Conservation (phyloP, 1,140 invertebrate genomes). For the Drosophila funebris region DNA sequence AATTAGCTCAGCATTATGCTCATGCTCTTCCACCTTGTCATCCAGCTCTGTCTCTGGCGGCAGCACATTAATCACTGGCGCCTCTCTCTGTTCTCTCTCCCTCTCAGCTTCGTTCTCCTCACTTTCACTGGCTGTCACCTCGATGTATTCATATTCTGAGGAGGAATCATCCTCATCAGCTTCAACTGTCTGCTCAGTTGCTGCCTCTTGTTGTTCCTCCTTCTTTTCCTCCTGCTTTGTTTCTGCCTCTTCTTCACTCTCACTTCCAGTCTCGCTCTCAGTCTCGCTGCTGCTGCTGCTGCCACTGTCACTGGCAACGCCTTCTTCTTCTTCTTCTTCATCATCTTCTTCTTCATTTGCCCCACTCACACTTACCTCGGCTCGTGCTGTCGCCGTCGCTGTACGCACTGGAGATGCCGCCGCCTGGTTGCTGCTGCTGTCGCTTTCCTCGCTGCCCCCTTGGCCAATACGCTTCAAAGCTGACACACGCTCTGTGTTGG, state of each 20-base stretch:
- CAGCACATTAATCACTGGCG: slow-evolving; percentile 55
- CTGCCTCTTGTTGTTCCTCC: not conserved
- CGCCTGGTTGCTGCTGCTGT: slow-evolving; percentile 74
- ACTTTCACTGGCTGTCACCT: slow-evolving; percentile 54
- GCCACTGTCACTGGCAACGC: slow-evolving; percentile 38
- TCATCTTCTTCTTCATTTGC: slow-evolving; percentile 76
- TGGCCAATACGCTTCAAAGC: slow-evolving; percentile 79
- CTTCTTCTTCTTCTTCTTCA: slow-evolving; percentile 54
- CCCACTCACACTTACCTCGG: slow-evolving; percentile 87
- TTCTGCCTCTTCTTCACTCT: slow-evolving; percentile 21
- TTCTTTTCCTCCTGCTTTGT: not conserved
- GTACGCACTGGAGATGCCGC: slow-evolving; percentile 83
- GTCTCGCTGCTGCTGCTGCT: slow-evolving; percentile 43
- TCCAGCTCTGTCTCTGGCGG: slow-evolving; percentile 46
- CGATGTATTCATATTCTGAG: slow-evolving; percentile 53
- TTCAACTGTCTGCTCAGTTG: not conserved
- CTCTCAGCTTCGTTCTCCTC: slow-evolving; percentile 39
- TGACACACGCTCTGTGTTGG: slow-evolving; percentile 83
- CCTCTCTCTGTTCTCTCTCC: not conserved
- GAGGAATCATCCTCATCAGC: slow-evolving; percentile 33
- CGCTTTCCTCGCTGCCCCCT: slow-evolving; percentile 84
- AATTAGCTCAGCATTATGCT: slow-evolving; percentile 6
- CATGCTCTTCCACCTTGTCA: slow-evolving; percentile 27
- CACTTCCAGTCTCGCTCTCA: slow-evolving; percentile 34
- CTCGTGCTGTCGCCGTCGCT: slow-evolving; percentile 85